Conservation (phyloP, 1,140 invertebrate genomes). For the Papilio xuthus region DNA sequence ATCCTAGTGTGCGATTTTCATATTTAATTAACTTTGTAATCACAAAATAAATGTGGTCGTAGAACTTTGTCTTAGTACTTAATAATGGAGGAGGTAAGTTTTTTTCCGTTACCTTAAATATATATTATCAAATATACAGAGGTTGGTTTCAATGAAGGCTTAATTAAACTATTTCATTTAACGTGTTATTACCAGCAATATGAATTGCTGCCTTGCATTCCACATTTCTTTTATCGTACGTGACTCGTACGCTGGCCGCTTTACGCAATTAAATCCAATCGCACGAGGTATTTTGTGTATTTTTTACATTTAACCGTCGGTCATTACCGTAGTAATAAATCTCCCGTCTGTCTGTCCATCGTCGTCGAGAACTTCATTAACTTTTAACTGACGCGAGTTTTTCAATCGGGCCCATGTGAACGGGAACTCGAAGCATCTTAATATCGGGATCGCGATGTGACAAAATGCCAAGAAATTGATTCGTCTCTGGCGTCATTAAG, state of each 20-base stretch:
- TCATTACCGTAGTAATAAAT: slow-evolving; percentile 73
- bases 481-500: slow-evolving; percentile 45
- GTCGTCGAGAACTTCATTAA: slow-evolving; percentile 75
- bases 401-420: slow-evolving; percentile 63
- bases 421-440: slow-evolving; percentile 57
- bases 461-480: slow-evolving; percentile 61
- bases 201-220: slow-evolving; percentile 47
- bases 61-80: not conserved
- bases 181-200: slow-evolving; percentile 46
- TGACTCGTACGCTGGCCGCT: slow-evolving; percentile 47
- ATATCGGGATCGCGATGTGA: slow-evolving; percentile 59
- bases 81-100: not conserved
- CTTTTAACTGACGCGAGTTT: slow-evolving; percentile 58
- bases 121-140: slow-evolving; percentile 1
- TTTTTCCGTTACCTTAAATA: slow-evolving; percentile 12
- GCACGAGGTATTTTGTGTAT: slow-evolving; percentile 50
- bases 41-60: too few relatives aligned
- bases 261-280: slow-evolving; percentile 59
- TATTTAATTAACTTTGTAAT: too few relatives aligned
- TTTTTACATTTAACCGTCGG: slow-evolving; percentile 60
- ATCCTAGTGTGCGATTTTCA: not conserved
- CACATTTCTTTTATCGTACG: slow-evolving; percentile 48
- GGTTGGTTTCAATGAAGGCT: slow-evolving; percentile 42
- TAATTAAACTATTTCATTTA: slow-evolving; percentile 47
- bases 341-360: slow-evolving; percentile 61